A percentile compares a stretch with the other conserved stretches of the same genome.
phyloP scores from a whole-genome alignment of 2,888 invertebrate genomes.

The Patella ulyssiponensis region DNA sequence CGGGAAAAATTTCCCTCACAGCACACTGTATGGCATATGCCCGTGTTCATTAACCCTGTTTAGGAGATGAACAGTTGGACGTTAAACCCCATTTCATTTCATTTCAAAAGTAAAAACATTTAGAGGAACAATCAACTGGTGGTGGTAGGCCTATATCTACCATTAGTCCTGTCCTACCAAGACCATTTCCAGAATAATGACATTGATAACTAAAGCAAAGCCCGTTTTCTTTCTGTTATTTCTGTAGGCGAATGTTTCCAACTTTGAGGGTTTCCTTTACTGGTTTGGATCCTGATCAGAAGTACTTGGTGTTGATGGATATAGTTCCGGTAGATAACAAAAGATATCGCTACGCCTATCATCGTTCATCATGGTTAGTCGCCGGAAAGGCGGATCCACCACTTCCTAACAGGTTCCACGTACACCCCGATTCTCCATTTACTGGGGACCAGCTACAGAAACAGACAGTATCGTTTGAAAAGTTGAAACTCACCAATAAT shows the following conservation, averaged over 20 bases:
- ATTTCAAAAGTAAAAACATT: no score
- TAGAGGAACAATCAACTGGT: no score
- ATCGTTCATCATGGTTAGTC: constrained; percentile 97
- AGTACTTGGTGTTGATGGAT: constrained; percentile 93
- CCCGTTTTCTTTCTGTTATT: neutral
- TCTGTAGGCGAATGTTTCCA: constrained; percentile 94
- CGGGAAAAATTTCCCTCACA: no score
- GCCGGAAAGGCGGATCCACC: constrained; percentile 99
- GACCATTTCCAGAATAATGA: no score
- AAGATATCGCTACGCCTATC: constrained; percentile 94
- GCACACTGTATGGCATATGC: no score
- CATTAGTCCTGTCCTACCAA: no score
- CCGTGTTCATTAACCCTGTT: no score
- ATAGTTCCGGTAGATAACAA: constrained; percentile 97
- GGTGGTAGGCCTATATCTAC: no score
- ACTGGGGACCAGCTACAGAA: constrained; percentile 95
- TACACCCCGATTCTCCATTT: constrained; percentile 97
- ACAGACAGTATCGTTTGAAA: constrained; percentile 98
- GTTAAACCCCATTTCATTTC: no score
- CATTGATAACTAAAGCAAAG: no score
- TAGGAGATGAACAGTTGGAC: no score
- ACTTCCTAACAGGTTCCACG: constrained; percentile 89
- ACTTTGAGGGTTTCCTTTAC: constrained; percentile 95
- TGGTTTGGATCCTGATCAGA: constrained; percentile 77
- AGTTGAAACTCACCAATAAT: constrained; percentile 98